Evolutionary conservation across 2,888 invertebrate genomes (phyloP), one percentile per base, ranked within the genome.

Genomic region (Drosophila anomalipes): DNA sequence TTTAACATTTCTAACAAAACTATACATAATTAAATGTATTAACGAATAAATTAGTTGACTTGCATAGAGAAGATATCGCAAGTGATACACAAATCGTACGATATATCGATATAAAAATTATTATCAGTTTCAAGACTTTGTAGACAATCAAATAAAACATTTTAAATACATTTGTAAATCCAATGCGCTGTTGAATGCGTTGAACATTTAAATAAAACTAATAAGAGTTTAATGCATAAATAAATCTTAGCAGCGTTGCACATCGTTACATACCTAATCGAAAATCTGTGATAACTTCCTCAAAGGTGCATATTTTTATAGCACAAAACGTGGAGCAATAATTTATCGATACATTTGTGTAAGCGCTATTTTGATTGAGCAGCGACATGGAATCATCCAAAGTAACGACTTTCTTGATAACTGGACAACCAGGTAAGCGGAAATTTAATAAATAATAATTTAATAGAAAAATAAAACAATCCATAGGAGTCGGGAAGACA

Each of bases 401-500:
- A 58, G 49, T 68, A 64, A 77, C 59, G 52, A 22, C 57, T 32
- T 35, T 85, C 62, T 26, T 85, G 10, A 57, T 89, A 44, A 89
- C 88, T 62, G 90, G 85, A 19, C 67, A 49, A 4, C 77, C 85
- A 58, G 90, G 85, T 85, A 41, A 53, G 28, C 6, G 1, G 1
- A 10, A 12, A 7, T n/a, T 12, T 2, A 35, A 35, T 5, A 35
- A 35, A 35, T 16, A 16, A 16, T 2, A 35, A 5, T 35, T 0
- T 5, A 35, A 35, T 35, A 5, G 2, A 35, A 16, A 35, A 35
- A 35, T 35, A 16, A 16, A 35, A 16, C 14, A 14, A 35, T 35
- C 35, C 54, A 22, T 37, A 94, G 96, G 96, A 51, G 93, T 95
- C 67, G 96, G 96, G 1, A 96, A 96, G 91, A 96, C 96, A 4